These are phyloP conservation scores for Carassius carassius DNA, from an alignment of 2,113 vertebrate genomes.

Conservation along the genomic window DNA sequence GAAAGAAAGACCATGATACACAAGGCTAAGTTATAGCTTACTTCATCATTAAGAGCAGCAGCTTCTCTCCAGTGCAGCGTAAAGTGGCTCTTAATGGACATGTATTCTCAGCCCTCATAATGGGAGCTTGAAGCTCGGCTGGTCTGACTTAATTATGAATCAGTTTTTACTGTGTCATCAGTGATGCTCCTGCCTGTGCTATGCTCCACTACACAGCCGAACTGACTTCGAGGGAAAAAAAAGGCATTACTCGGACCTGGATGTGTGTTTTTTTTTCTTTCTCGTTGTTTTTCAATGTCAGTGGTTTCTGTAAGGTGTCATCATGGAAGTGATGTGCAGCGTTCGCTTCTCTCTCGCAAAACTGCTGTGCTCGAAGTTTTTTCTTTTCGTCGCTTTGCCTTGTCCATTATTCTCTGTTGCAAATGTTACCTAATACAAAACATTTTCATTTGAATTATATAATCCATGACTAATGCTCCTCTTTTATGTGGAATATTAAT, in stretches of 20 bases:
- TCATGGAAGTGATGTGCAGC: conserved; percentile 35
- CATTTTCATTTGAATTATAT: conserved; percentile 68
- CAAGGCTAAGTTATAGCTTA: conserved; percentile 67
- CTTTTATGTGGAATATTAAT: conserved; percentile 70
- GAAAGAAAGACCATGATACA: conserved; percentile 7
- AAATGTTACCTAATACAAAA: conserved; percentile 69
- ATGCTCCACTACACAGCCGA: not conserved
- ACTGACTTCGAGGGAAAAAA: not conserved
- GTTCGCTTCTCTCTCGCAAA: conserved; percentile 29
- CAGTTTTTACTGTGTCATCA: conserved; percentile 53
- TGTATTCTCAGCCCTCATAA: conserved; percentile 59
- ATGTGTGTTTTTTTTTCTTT: not conserved
- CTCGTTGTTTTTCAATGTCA: not conserved
- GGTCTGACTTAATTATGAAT: conserved; percentile 65
- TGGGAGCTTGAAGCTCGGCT: conserved; percentile 62
- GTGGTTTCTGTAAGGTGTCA: conserved; percentile 26
- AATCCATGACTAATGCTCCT: conserved; percentile 70
- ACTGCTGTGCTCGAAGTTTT: conserved; percentile 55
- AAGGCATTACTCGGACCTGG: not conserved
- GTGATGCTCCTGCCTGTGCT: not conserved
- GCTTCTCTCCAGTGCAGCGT: conserved; percentile 53
- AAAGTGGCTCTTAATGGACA: conserved; percentile 69
- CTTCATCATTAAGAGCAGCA: conserved; percentile 67
- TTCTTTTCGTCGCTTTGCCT: conserved; percentile 8
- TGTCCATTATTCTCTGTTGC: conserved; percentile 56